These are phyloP conservation scores for Notodonta ziczac DNA, from an alignment of 2,888 invertebrate species.

Conservation along the genomic window DNA sequence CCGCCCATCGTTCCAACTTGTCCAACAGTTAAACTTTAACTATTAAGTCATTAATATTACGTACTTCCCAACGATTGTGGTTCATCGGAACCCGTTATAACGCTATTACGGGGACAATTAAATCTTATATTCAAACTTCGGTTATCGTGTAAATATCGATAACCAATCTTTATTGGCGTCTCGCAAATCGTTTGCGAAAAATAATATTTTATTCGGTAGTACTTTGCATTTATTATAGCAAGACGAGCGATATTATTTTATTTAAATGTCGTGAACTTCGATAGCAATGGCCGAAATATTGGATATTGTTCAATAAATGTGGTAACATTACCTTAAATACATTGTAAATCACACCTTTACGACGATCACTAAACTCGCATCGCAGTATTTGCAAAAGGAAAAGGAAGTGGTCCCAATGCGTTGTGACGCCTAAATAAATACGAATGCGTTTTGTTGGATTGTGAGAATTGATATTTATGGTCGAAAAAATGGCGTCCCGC, in stretches of 20 bases:
- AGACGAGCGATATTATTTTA: background rate
- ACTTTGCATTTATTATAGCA: background rate
- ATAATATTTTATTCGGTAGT: constrained; percentile 14
- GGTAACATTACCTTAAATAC: constrained; percentile 40
- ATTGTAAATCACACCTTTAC: constrained; percentile 53
- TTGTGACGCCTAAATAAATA: constrained; percentile 76
- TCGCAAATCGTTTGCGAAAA: background rate
- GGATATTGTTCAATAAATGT: constrained; percentile 38
- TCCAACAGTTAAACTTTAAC: constrained; percentile 71
- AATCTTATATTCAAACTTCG: constrained; percentile 25
- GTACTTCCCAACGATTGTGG: constrained; percentile 55
- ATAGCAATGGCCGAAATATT: constrained; percentile 19
- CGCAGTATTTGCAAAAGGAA: constrained; percentile 62
- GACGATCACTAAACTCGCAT: constrained; percentile 51
- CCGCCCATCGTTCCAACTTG: constrained; percentile 49
- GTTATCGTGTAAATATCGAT: background rate
- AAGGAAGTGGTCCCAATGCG: constrained; percentile 62
- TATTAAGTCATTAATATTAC: constrained; percentile 75
- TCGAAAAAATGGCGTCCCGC: constrained; percentile 74
- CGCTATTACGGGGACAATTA: constrained; percentile 16
- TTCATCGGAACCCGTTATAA: constrained; percentile 18
- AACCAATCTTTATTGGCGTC: background rate
- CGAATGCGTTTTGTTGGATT: constrained; percentile 76
- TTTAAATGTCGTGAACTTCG: background rate
- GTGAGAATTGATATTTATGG: constrained; percentile 82